These are phyloP conservation scores for Chrysaora quinquecirrha DNA, from an alignment of 30 jellyfish, hydroid and myxozoan genomes.

Conservation along the genomic window DNA sequence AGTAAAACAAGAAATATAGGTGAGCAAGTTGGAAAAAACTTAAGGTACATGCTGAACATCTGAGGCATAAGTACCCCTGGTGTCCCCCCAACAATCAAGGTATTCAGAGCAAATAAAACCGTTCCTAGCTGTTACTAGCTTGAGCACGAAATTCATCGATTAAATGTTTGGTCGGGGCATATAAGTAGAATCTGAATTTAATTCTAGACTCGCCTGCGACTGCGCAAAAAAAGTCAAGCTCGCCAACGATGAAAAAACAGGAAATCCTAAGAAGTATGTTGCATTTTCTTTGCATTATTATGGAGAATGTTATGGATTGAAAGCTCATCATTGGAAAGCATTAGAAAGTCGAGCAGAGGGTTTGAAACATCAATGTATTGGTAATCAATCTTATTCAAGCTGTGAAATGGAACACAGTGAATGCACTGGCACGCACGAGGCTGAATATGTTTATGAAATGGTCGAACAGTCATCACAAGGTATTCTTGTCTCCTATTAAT, in stretches of 20 bases:
- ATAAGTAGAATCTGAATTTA: background rate
- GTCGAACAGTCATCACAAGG: conserved; percentile 18
- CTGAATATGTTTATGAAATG: conserved; percentile 52
- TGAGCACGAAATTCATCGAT: too few relatives aligned
- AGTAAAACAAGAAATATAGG: too few relatives aligned
- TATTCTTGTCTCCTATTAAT: too few relatives aligned
- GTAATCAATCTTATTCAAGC: conserved; percentile 14
- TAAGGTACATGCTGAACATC: too few relatives aligned
- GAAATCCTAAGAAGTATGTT: conserved; percentile 17
- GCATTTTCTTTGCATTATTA: conserved; percentile 47
- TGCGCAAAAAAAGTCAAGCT: background rate
- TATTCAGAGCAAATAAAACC: too few relatives aligned
- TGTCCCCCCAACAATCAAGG: too few relatives aligned
- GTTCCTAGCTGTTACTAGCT: too few relatives aligned
- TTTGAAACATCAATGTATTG: conserved; percentile 27
- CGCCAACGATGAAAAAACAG: background rate
- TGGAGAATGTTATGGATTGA: conserved; percentile 41
- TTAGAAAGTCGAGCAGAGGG: conserved; percentile 1
- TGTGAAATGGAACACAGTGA: conserved; percentile 34
- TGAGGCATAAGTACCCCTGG: too few relatives aligned
- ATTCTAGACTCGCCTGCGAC: conserved; percentile 8
- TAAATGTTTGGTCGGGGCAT: too few relatives aligned
- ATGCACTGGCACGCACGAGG: conserved; percentile 44
- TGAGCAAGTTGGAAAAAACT: too few relatives aligned
- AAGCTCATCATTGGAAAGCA: conserved; percentile 17